Evolutionary conservation across 2,113 vertebrate genomes (phyloP).

Genomic region (Pluvianellus socialis): DNA sequence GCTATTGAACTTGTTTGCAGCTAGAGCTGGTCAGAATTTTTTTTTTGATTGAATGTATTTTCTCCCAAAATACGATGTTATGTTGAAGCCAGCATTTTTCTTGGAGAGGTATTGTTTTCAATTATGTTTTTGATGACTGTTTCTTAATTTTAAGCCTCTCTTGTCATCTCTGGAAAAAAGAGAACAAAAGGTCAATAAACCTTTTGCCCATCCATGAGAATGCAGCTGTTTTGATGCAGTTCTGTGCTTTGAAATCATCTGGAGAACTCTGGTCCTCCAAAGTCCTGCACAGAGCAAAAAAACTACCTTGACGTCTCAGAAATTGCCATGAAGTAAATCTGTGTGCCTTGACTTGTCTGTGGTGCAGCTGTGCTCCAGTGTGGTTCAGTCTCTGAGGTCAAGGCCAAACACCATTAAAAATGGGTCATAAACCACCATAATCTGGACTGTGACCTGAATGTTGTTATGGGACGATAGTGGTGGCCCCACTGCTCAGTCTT

Average conservation of each 20-base stretch:
- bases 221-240: neutral
- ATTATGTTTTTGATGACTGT: neutral
- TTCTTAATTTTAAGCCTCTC: conserved; percentile 9
- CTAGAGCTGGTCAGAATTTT: neutral
- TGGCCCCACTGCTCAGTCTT: neutral
- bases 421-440: neutral
- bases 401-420: neutral
- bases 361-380: neutral
- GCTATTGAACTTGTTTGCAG: conserved; percentile 44
- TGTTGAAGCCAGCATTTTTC: conserved; percentile 26
- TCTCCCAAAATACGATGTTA: neutral
- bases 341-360: neutral
- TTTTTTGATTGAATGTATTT: neutral
- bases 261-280: neutral
- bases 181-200: neutral
- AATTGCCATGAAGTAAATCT: neutral
- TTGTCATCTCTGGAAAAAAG: neutral
- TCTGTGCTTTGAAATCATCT: conserved; percentile 2
- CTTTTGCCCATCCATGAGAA: neutral
- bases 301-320: neutral
- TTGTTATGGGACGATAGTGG: neutral
- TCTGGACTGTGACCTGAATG: neutral
- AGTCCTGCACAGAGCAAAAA: neutral
- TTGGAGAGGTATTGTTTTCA: conserved; percentile 37
- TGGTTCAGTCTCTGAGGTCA: neutral